Percentiles rank a stretch among this genome's conserved stretches.
Conservation (phyloP, 2,888 invertebrate species). For the Cartodere bifasciata region DNA sequence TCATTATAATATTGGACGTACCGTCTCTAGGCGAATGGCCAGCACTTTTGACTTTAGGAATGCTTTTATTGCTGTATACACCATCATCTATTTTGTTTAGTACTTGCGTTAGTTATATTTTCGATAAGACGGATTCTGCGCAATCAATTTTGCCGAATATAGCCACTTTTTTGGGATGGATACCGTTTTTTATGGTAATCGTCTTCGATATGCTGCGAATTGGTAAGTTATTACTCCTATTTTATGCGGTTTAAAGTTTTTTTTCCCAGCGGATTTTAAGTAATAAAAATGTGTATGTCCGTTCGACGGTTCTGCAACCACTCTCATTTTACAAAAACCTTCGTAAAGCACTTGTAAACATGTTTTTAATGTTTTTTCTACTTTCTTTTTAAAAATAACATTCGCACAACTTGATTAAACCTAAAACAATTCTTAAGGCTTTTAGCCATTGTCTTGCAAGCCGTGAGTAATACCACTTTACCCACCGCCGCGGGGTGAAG, state of each 20-base stretch:
- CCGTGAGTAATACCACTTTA: no score
- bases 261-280: no score
- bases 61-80: conserved; percentile 55
- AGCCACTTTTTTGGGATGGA: conserved; percentile 58
- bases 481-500: no score
- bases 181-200: conserved; percentile 62
- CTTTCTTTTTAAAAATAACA: no score
- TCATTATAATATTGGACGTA: conserved; percentile 57
- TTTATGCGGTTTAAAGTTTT: neutral
- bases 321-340: no score
- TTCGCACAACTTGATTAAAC: no score
- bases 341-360: no score
- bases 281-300: no score
- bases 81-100: conserved; percentile 65
- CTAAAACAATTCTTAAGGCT: no score
- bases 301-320: no score
- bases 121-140: conserved; percentile 72
- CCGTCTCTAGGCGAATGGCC: conserved; percentile 57
- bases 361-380: no score
- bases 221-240: conserved; percentile 37
- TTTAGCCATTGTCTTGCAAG: no score
- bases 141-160: conserved; percentile 68
- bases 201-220: conserved; percentile 58
- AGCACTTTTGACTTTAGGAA: conserved; percentile 53
- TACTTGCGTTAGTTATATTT: conserved; percentile 65